These are phyloP conservation scores for Phengaris alcon DNA, from an alignment of 2,888 invertebrate species.

Conservation along the genomic window DNA sequence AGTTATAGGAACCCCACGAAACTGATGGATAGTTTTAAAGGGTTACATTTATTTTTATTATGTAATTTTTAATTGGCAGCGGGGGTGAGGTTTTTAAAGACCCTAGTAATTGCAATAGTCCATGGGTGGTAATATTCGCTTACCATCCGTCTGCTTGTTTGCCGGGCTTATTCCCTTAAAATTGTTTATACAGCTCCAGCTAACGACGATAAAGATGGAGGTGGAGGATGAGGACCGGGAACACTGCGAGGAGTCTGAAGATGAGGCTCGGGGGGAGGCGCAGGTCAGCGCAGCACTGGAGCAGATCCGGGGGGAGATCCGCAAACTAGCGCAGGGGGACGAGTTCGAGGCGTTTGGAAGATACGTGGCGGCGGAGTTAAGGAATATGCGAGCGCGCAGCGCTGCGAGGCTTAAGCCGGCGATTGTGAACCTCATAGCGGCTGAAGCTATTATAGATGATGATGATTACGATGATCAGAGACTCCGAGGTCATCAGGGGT, in stretches of 20 bases:
- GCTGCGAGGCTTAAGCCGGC: neutral
- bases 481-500: no score
- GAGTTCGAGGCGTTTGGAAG: neutral
- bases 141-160: no score
- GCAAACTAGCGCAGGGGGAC: neutral
- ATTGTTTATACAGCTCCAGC: neutral
- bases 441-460: neutral
- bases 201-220: neutral
- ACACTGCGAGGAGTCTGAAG: neutral
- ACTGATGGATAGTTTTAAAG: neutral
- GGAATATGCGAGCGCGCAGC: neutral
- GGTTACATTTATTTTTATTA: no score
- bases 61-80: no score
- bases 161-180: no score
- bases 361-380: conserved; percentile 11
- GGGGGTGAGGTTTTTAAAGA: no score
- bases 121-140: no score
- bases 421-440: neutral
- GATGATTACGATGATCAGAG: neutral
- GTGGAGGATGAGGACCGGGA: neutral
- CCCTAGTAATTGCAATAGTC: no score
- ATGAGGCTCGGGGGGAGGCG: neutral
- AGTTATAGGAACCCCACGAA: no score
- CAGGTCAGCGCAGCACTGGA: neutral
- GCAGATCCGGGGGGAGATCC: neutral